Base-by-base conservation (phyloP, 1,140 invertebrate species). In the Trigoniulus corallinus region DNA sequence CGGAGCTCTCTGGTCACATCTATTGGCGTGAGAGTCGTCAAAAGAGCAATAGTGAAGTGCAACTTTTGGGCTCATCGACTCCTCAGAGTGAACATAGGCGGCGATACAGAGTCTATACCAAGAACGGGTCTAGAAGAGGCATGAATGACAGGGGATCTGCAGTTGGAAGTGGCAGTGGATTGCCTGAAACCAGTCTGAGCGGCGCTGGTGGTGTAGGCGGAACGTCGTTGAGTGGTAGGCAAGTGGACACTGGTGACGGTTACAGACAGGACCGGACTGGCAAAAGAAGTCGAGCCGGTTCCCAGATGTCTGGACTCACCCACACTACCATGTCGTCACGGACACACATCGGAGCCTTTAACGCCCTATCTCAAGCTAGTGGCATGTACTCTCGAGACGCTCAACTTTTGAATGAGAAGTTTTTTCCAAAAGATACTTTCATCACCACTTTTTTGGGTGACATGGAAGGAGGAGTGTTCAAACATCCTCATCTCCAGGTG, bases 401-500 rank as follows among this genome's bases (percentile, higher is more conserved):
- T 18, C 51, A 51, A 0, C 43, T 58, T 34, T 25, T 58, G 2
- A 57, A 57, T 22, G 57, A 58, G 21, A 47, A 55, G 2, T 57
- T 57, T 39, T 57, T 58, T 23, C 56, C 57, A 2, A 58, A 48
- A n/a, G 57, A 54, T 22, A 23, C 37, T 3, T n/a, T 48, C 21
- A 22, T 18, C 29, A 37, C 49, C n/a, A 23, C 25, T 13, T 34
- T 20, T 22, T 27, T 10, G 21, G 47, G 25, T 34, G 46, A 10
- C 47, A 34, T 52, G n/a, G 58, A 57, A 40, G 53, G 48, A 2
- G 54, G 58, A 12, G 55, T 54, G 29, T 50, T 48, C 18, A 66
- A 67, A 50, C 72, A 77, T 64, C 78, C 78, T 1, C 78, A 80
- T 57, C 64, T 81, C 15, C 78, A 82, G 58, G 69, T 82, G 24